These are phyloP conservation scores for Eutrigla gurnardus DNA, from an alignment of 2,797 vertebrate genomes.

Conservation along the genomic window DNA sequence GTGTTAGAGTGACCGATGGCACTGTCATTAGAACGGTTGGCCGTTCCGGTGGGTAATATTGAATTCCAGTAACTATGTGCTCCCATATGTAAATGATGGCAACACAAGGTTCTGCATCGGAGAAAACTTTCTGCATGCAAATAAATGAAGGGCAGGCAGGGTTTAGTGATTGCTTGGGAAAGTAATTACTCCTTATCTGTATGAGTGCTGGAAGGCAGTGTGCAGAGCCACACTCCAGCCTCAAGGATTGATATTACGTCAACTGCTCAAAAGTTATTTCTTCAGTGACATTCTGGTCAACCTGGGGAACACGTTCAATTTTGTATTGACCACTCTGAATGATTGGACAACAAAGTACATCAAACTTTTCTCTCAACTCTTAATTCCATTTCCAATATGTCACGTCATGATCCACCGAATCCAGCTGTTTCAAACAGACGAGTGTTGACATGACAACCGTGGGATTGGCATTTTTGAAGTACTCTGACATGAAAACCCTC, in stretches of 20 bases:
- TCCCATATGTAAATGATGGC: slow-evolving; percentile 54
- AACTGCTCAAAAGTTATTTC: slow-evolving; percentile 46
- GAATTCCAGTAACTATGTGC: slow-evolving; percentile 62
- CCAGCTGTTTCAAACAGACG: slow-evolving; percentile 9
- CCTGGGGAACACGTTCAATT: slow-evolving; percentile 28
- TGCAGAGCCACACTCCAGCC: slow-evolving; percentile 40
- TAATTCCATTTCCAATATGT: slow-evolving; percentile 51
- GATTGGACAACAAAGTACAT: slow-evolving; percentile 31
- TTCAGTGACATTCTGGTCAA: slow-evolving; percentile 36
- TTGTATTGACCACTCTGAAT: slow-evolving; percentile 39
- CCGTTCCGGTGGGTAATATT: slow-evolving; percentile 48
- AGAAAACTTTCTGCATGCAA: slow-evolving; percentile 62
- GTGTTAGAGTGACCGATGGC: slow-evolving; percentile 23
- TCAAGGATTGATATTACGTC: slow-evolving; percentile 55
- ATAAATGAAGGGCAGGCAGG: slow-evolving; percentile 63
- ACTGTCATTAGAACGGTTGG: slow-evolving; percentile 47
- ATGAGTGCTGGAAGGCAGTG: slow-evolving; percentile 34
- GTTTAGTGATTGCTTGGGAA: slow-evolving; percentile 67
- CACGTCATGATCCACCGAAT: slow-evolving; percentile 15
- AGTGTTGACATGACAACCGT: slow-evolving; percentile 15
- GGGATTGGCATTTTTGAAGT: slow-evolving; percentile 43
- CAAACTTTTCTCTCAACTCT: slow-evolving; percentile 33
- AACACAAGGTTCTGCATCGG: slow-evolving; percentile 53
- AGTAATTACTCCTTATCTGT: slow-evolving; percentile 82
- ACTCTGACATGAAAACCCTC: background rate